These are phyloP conservation scores for Melanogrammus aeglefinus DNA, from an alignment of 2,797 vertebrate genomes.

Conservation along the genomic window DNA sequence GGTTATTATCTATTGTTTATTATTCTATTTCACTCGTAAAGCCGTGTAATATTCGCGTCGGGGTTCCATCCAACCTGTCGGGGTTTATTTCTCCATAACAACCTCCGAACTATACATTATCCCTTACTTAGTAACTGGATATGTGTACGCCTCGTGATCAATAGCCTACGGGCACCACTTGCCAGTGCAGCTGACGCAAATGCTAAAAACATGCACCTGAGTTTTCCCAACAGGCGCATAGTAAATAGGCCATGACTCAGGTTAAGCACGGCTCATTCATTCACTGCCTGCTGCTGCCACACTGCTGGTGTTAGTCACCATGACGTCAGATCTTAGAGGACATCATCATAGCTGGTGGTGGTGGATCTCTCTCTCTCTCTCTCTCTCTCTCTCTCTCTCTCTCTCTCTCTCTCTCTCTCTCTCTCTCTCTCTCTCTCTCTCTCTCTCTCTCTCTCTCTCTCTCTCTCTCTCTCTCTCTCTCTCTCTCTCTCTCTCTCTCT, in stretches of 20 bases:
- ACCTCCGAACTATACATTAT: no score
- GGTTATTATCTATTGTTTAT: no score
- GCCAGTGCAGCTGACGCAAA: no score
- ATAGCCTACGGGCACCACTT: no score
- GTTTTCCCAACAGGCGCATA: not conserved
- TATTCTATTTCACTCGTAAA: no score
- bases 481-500: conserved; percentile 16
- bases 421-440: conserved; percentile 6
- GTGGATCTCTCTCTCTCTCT: no score
- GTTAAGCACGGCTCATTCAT: conserved; percentile 22
- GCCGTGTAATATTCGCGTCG: no score
- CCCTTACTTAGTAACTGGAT: not conserved
- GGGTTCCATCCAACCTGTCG: no score
- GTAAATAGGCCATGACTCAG: conserved; percentile 18
- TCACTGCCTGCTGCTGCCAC: conserved; percentile 28
- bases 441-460: conserved; percentile 11
- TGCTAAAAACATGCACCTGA: not conserved
- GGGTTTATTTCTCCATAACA: no score
- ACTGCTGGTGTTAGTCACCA: conserved; percentile 41
- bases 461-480: not conserved
- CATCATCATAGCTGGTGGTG: conserved; percentile 13
- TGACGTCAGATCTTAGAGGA: conserved; percentile 32
- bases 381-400: conserved; percentile 1
- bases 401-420: not conserved
- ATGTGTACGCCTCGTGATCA: no score